phyloP scores from a whole-genome alignment of 2,113 vertebrate species.

The Melospiza georgiana region DNA sequence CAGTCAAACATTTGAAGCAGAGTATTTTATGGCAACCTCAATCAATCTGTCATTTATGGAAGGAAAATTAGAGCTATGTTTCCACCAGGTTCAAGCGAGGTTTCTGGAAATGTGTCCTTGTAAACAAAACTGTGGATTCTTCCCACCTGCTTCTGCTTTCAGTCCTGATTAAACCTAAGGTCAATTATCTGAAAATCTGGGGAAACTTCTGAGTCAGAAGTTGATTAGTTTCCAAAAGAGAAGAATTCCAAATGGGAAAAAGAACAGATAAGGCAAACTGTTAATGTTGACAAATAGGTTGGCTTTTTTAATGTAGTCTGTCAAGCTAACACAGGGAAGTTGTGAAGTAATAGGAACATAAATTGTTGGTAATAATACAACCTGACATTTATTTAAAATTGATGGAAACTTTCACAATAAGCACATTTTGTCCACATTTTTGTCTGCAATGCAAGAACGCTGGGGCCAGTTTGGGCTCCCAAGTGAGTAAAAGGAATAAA shows the following conservation, averaged over 20 bases:
- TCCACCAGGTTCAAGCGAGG: background rate
- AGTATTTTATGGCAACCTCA: background rate
- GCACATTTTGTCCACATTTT: background rate
- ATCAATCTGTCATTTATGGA: background rate
- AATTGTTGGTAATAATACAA: background rate
- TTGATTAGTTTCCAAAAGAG: slow-evolving; percentile 3
- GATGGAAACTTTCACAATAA: slow-evolving; percentile 7
- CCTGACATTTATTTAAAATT: background rate
- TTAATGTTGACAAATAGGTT: background rate
- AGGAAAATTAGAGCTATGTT: slow-evolving; percentile 51
- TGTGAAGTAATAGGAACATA: slow-evolving; percentile 17
- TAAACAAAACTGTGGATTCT: slow-evolving; percentile 48
- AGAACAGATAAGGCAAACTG: background rate
- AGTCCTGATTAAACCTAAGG: background rate
- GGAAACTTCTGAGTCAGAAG: slow-evolving; percentile 15
- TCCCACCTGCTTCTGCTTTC: slow-evolving; percentile 33
- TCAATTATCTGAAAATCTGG: slow-evolving; percentile 20
- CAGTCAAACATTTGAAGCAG: background rate
- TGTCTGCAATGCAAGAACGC: background rate
- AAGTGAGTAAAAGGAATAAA: background rate
- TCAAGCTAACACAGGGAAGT: background rate
- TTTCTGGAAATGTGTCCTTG: slow-evolving; percentile 34
- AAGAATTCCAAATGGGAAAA: slow-evolving; percentile 24
- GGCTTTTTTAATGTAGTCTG: background rate
- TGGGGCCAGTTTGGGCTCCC: background rate